These are phyloP conservation scores for Myotis yumanensis DNA, from an alignment of 2,113 vertebrate species.

Conservation along the genomic window DNA sequence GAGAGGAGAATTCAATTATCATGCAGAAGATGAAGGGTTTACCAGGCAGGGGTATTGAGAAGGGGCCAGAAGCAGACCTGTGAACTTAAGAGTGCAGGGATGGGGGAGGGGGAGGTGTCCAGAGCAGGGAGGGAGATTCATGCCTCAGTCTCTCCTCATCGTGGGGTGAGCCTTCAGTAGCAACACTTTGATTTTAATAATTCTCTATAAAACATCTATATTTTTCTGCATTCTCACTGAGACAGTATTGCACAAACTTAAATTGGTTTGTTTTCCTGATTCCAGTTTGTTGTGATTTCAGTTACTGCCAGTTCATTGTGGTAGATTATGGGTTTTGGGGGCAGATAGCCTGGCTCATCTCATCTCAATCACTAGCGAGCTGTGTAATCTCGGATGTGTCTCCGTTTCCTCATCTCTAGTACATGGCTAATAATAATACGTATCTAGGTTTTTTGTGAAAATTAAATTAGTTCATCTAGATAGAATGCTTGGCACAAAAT, in stretches of 20 bases:
- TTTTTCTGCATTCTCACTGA: background rate
- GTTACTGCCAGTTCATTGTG: background rate
- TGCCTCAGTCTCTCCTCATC: background rate
- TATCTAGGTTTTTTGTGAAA: background rate
- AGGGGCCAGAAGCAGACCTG: background rate
- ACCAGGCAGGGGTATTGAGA: background rate
- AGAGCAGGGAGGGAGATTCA: background rate
- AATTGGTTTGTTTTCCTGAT: background rate
- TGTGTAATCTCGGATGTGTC: background rate
- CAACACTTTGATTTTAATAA: background rate
- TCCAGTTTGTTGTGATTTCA: background rate
- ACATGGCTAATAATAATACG: background rate
- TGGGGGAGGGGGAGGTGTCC: background rate
- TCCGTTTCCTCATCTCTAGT: background rate
- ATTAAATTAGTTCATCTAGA: background rate
- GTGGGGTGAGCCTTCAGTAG: background rate
- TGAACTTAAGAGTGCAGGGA: background rate
- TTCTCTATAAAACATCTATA: background rate
- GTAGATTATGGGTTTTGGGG: background rate
- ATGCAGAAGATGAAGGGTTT: background rate
- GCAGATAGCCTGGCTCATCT: background rate
- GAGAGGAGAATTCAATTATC: background rate
- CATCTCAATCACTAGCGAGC: background rate
- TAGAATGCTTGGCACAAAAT: background rate
- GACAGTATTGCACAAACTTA: background rate